Conservation (phyloP, 2,888 invertebrate species). For the Lepeophtheirus nordmannii region DNA sequence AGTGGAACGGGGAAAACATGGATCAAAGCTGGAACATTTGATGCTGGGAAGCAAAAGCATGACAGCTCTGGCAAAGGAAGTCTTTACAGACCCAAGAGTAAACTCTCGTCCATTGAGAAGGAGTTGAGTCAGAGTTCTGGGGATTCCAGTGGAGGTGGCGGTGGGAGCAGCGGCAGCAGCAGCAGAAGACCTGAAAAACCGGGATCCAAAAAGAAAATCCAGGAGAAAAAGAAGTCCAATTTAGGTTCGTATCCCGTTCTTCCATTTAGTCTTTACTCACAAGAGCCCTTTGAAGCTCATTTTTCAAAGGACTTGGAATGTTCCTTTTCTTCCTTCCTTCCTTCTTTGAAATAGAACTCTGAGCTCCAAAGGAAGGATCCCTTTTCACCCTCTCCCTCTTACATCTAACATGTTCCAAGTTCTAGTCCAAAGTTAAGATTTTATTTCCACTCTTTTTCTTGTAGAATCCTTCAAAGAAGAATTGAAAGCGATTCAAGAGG, state of each 20-base stretch:
- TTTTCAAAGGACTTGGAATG: no score
- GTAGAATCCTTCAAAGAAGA: conserved; percentile 91
- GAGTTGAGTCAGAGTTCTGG: background rate
- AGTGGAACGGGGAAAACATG: conserved; percentile 58
- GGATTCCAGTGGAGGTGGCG: background rate
- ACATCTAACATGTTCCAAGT: no score
- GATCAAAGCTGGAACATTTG: conserved; percentile 94
- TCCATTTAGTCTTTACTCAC: background rate
- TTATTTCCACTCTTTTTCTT: background rate
- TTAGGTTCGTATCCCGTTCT: conserved; percentile 35
- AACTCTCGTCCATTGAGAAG: conserved; percentile 41
- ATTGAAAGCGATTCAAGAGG: conserved; percentile 87
- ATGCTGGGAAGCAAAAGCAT: conserved; percentile 68
- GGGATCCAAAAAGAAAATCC: conserved; percentile 53
- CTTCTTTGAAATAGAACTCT: no score
- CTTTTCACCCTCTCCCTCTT: no score
- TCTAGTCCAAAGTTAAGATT: no score
- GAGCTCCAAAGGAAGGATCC: no score
- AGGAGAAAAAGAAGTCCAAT: conserved; percentile 87
- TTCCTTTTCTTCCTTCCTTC: no score
- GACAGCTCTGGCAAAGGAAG: conserved; percentile 75
- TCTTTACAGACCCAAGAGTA: conserved; percentile 76
- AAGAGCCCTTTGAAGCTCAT: no score
- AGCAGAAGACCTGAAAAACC: conserved; percentile 43
- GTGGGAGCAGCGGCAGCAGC: conserved; percentile 24